Evolutionary conservation across 2,797 vertebrate species (phyloP).

Genomic region (Malurus splendens): DNA sequence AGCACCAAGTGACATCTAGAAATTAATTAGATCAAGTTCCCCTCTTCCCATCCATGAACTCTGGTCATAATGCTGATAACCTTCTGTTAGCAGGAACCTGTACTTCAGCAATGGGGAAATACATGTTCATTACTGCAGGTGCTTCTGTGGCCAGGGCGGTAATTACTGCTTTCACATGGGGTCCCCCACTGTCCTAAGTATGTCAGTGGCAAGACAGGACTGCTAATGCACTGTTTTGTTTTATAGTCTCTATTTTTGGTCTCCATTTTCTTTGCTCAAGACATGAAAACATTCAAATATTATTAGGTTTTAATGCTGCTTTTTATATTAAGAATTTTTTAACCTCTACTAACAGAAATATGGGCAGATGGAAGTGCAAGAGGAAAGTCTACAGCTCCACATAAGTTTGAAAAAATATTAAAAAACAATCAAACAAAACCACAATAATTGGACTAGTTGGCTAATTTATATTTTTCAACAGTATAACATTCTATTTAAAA

Average conservation of each 20-base stretch:
- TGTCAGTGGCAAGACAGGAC: not conserved
- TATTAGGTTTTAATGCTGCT: not conserved
- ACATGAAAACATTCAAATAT: not conserved
- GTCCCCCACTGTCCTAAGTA: not conserved
- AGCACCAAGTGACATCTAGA: not conserved
- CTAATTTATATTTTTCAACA: not conserved
- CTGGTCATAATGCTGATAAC: not conserved
- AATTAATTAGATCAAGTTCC: not conserved
- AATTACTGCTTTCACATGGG: not conserved
- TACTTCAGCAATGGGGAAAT: not conserved
- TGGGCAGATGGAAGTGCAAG: not conserved
- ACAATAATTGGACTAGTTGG: not conserved
- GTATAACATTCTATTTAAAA: not conserved
- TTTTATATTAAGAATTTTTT: not conserved
- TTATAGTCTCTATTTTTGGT: not conserved
- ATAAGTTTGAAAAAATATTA: not conserved
- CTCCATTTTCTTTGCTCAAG: not conserved
- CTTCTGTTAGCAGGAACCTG: not conserved
- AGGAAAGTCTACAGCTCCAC: not conserved
- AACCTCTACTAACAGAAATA: not conserved
- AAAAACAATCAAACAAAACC: not conserved
- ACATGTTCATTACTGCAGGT: rapidly evolving
- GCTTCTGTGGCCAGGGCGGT: not conserved
- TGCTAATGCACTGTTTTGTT: not conserved
- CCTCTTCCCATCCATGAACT: not conserved